Evolutionary conservation across 1,140 invertebrate species (phyloP).

Genomic region (Drosophila micromelanica): DNA sequence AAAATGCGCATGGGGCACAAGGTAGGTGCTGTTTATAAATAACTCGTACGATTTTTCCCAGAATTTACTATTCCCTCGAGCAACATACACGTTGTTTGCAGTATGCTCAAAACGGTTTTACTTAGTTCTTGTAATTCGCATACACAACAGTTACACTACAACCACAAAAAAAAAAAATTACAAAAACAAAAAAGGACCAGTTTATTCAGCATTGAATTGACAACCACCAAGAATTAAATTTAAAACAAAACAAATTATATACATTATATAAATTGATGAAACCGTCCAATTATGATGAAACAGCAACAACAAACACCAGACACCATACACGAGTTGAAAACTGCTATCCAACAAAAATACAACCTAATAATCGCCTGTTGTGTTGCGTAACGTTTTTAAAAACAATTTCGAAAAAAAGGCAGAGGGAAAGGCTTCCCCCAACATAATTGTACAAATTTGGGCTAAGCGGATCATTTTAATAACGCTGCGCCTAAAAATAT

Average conservation of each 20-base stretch:
- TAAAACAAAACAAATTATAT: conserved; percentile 43
- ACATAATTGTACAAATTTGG: no score
- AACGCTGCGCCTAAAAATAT: conserved; percentile 7
- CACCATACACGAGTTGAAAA: conserved; percentile 71
- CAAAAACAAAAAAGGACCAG: conserved; percentile 70
- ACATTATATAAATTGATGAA: conserved; percentile 78
- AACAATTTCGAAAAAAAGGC: no score
- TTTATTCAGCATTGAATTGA: conserved; percentile 78
- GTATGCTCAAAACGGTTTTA: conserved; percentile 35
- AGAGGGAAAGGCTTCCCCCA: not conserved
- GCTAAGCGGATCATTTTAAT: not conserved
- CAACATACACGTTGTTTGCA: not conserved
- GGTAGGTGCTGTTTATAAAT: conserved; percentile 72
- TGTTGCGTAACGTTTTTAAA: not conserved
- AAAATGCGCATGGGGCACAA: conserved; percentile 74
- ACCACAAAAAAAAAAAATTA: conserved; percentile 21
- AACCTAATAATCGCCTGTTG: not conserved
- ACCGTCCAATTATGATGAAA: conserved; percentile 72
- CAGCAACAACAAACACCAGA: conserved; percentile 52
- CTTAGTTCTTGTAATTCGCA: conserved; percentile 47
- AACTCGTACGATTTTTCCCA: conserved; percentile 35
- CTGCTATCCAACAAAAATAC: conserved; percentile 54
- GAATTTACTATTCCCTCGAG: conserved; percentile 21
- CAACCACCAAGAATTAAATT: conserved; percentile 72
- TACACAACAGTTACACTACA: conserved; percentile 48